A percentile compares a stretch with the other conserved stretches of the same genome.
phyloP scores from a whole-genome alignment of 2,113 vertebrate genomes.

The Rostratula benghalensis region DNA sequence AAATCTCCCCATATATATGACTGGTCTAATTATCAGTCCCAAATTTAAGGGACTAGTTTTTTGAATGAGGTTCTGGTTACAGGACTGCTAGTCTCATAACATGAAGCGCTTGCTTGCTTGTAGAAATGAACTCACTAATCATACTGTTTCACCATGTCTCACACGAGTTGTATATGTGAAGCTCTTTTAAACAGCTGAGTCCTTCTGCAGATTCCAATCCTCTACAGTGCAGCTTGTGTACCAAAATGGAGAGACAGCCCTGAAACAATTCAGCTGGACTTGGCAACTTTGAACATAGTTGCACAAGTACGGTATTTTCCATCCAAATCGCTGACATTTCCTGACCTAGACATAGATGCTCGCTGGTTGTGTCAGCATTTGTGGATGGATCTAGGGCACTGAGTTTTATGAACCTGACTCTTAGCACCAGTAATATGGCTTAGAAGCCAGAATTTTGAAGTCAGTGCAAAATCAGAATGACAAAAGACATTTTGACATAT shows the following conservation, averaged over 20 bases:
- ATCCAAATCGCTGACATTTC: not conserved
- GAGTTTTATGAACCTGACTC: not conserved
- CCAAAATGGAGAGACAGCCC: not conserved
- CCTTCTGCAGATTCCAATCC: not conserved
- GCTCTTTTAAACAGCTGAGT: not conserved
- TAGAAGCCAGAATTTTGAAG: not conserved
- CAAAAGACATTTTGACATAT: not conserved
- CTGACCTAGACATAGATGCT: not conserved
- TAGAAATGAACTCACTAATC: not conserved
- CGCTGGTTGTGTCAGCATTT: not conserved
- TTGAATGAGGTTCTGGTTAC: not conserved
- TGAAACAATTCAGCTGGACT: not conserved
- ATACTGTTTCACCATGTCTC: not conserved
- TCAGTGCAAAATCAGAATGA: not conserved
- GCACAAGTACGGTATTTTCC: not conserved
- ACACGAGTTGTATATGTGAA: not conserved
- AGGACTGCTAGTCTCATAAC: not conserved
- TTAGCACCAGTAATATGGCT: not conserved
- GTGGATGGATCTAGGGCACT: not conserved
- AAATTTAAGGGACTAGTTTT: not conserved
- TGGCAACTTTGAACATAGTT: not conserved
- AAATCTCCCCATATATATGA: not conserved
- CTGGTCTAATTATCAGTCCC: not conserved
- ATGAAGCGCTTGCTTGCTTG: not conserved
- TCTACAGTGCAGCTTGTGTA: not conserved